Percentiles rank a stretch among this genome's conserved stretches.
phyloP scores from a whole-genome alignment of 2,888 invertebrate genomes.

The Ectobius pallidus region DNA sequence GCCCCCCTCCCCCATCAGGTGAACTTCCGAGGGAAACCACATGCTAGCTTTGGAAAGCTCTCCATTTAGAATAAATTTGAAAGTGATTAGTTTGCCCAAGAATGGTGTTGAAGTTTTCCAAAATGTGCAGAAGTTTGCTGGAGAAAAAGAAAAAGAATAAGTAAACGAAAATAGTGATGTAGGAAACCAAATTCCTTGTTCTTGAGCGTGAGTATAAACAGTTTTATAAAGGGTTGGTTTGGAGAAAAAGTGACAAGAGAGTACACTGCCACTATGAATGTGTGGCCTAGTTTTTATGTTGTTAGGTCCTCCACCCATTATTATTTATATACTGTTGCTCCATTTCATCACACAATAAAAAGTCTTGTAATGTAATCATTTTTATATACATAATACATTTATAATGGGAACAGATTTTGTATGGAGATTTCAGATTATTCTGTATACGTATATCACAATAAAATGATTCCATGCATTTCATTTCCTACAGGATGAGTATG shows the following conservation, averaged over 20 bases:
- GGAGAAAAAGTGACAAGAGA: background rate
- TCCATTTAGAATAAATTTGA: background rate
- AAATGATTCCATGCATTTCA: background rate
- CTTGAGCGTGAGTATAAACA: background rate
- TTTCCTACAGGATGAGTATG: background rate
- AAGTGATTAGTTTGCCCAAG: background rate
- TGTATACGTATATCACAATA: background rate
- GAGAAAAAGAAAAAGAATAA: background rate
- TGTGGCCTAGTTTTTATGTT: background rate
- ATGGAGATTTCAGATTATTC: background rate
- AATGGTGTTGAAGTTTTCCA: background rate
- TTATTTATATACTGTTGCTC: background rate
- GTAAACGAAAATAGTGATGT: constrained; percentile 2
- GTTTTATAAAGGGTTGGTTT: constrained; percentile 7
- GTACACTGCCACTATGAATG: background rate
- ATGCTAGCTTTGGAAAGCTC: constrained; percentile 34
- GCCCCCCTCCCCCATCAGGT: background rate
- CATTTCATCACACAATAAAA: background rate
- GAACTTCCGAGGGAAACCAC: constrained; percentile 42
- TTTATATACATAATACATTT: background rate
- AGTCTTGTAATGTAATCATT: background rate
- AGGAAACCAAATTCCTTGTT: constrained; percentile 14
- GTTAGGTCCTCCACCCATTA: background rate
- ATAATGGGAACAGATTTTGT: background rate
- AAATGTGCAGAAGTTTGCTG: constrained; percentile 5